These are phyloP conservation scores for Suricata suricatta DNA, from an alignment of 2,113 vertebrate species.

Conservation along the genomic window DNA sequence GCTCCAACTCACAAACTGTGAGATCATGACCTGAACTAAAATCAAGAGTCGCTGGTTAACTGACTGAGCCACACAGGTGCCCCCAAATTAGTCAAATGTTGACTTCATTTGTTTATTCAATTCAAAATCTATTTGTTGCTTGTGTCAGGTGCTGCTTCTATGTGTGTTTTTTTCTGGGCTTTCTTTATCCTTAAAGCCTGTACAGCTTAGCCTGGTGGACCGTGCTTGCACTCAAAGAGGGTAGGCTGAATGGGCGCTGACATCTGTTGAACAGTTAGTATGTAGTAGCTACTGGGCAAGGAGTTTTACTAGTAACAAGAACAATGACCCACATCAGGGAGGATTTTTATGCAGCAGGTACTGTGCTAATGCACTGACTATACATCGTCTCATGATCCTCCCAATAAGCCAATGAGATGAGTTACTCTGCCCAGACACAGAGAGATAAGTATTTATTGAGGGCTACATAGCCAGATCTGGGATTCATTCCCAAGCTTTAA, in stretches of 20 bases:
- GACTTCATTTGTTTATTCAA: background rate
- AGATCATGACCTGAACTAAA: too few relatives aligned
- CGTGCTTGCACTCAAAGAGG: background rate
- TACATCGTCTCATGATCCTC: background rate
- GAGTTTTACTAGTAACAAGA: background rate
- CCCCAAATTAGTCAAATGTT: too few relatives aligned
- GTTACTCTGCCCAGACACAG: background rate
- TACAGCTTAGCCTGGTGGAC: background rate
- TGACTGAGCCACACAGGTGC: too few relatives aligned
- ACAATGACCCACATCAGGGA: background rate
- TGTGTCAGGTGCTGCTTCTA: background rate
- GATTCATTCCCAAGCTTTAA: background rate
- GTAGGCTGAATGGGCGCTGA: background rate
- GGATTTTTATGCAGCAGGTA: background rate
- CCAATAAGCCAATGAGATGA: background rate
- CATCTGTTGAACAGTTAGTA: background rate
- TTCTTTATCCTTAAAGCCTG: background rate
- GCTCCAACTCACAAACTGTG: too few relatives aligned
- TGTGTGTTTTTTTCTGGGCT: background rate
- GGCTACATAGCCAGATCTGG: background rate
- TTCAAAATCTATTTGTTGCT: background rate
- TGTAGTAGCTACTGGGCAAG: background rate
- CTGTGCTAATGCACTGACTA: background rate
- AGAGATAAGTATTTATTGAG: background rate
- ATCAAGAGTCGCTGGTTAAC: too few relatives aligned